Evolutionary conservation across 2,113 vertebrate species (phyloP), one percentile per base, ranked within the genome.

Genomic region (Pachyramphus minor): DNA sequence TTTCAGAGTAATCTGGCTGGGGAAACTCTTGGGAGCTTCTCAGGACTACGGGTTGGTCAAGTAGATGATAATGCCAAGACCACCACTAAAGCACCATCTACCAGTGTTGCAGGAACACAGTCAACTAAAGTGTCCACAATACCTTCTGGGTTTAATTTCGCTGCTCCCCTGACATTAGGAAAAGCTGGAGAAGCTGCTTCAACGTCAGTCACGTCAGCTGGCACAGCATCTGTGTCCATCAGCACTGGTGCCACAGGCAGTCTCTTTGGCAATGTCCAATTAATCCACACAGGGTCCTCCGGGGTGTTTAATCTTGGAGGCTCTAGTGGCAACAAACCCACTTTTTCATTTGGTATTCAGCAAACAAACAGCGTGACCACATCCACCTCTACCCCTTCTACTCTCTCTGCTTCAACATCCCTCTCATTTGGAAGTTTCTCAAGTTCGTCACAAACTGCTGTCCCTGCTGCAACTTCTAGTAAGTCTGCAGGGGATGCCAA

Each of bases 11-110:
- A 14, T 21, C n/a, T 86, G 9, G 90, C 98, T 21, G 99, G 99
- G 25, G 99, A 99, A 96, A 99, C 99, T 2, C 98, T 99, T 5
- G 99, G 99, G 19, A 98, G 98, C 81, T 99, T 99, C 81, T 99
- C 99, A 4, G 99, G 98, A 13, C 97, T 99, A 5, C 97, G 99
- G 4, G 99, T 99, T 9, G 98, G 99, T 76, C 99, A 98, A 55
- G 98, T 97, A 14, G 99, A 99, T 16, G 98, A 99, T 30, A 97
- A 96, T 14, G 16, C 95, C 11, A 99, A 98, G 89, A 94, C 96
- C 14, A 55, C 83, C 55, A 66, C 96, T 86, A 97, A 98, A 55
- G 64, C 96, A 39, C 71, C 95, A 1, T 17, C 98, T 21, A 27
- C 76, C 6, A 90, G 64, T 42, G 73, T 22, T 17, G 9, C 90